Conservation (phyloP, 2,888 invertebrate genomes). For the Boloria euphrosyne region DNA sequence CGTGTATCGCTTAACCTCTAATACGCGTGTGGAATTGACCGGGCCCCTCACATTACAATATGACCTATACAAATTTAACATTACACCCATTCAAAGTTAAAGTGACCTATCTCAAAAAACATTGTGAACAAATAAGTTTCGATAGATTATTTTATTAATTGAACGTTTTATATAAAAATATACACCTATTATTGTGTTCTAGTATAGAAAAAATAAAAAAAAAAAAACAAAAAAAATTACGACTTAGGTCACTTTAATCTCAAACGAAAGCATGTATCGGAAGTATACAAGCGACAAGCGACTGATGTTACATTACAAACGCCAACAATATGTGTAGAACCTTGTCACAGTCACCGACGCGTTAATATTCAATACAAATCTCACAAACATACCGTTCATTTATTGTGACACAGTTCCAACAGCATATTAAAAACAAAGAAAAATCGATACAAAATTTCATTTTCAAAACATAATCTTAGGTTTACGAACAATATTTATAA, state of each 20-base stretch:
- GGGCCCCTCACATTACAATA: conserved; percentile 71
- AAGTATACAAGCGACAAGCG: conserved; percentile 11
- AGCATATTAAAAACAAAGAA: neutral
- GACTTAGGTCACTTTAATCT: conserved; percentile 4
- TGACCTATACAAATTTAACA: conserved; percentile 66
- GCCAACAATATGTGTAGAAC: conserved; percentile 17
- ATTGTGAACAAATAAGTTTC: no score
- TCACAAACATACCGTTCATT: neutral
- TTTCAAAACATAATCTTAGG: conserved; percentile 68
- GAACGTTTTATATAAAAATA: neutral
- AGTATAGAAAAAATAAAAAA: neutral
- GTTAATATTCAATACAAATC: neutral
- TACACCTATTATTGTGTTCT: neutral
- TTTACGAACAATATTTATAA: conserved; percentile 57
- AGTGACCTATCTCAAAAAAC: neutral
- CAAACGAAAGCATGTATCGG: conserved; percentile 6
- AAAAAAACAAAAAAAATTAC: neutral
- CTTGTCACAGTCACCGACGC: conserved; percentile 8
- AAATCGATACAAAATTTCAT: conserved; percentile 44
- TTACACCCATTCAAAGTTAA: conserved; percentile 1
- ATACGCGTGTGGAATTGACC: conserved; percentile 66
- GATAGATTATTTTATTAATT: no score
- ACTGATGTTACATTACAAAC: neutral
- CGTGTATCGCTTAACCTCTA: conserved; percentile 40
- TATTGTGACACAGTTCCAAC: conserved; percentile 11